Base-by-base conservation (phyloP, 2,113 vertebrate genomes). In the Cochlearius cochlearius region DNA sequence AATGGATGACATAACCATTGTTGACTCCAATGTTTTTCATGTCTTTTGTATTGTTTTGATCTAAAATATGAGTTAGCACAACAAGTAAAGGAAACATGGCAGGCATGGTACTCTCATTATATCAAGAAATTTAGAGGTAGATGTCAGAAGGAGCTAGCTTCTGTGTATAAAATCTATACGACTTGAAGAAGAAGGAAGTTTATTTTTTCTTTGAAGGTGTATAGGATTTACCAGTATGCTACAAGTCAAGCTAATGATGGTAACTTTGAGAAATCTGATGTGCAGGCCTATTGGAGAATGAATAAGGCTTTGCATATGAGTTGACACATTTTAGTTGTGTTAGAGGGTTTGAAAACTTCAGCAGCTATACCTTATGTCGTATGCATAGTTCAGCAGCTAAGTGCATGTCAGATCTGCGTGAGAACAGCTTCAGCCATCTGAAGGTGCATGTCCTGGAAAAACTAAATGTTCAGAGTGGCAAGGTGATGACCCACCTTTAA, bases 71-170 rank as follows among this genome's bases (percentile, higher is more conserved):
- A 67, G 75, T 84, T 90, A 94, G 75, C 41, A 67, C 85, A 36
- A 14, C 72, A 26, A 49, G 56, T 47, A 63, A 77, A 64, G 79
- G 88, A 63, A 87, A 47, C 41, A 52, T 34, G 74, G 75, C 75
- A 93, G 67, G 67, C 32, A 15, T 23, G 30, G 55, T 88, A 16
- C 52, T 56, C n/a, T 58, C 43, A 47, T 72, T 96, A 21, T 64
- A 81, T 81, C 79, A 92, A 67, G 80, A 59, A 86, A 89, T 86
- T 93, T 94, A 93, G 63, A 81, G 79, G 59, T 56, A 67, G 56
- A 11, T 94, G 76, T 80, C 92, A 92, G 78, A 45, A 86, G 55
- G 52, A n/a, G 6, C 71, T 86, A 67, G 32, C 63, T 86, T 67
- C 47, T 83, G 29, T 39, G 50, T 69, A 11, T 78, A 80, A 94